phyloP scores from a whole-genome alignment of 2,797 vertebrate species.

The Poeciliopsis infans region DNA sequence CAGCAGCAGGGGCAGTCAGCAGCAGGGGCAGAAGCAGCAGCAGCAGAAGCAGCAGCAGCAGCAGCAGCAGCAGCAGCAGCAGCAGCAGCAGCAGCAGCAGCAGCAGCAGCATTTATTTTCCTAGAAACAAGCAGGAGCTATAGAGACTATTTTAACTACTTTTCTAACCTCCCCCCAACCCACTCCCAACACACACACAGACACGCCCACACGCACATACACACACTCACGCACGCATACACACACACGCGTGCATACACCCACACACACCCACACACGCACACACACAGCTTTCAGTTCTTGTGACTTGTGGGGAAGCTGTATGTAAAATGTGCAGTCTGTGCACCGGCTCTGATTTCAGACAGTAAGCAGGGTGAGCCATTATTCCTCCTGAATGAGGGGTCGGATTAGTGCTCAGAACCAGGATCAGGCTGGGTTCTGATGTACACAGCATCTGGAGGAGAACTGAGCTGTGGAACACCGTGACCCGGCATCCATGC shows the following conservation, averaged over 20 bases:
- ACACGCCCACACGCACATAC: too few species aligned
- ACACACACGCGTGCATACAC: slow-evolving; percentile 10
- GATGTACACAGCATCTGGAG: background rate
- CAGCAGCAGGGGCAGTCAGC: slow-evolving; percentile 42
- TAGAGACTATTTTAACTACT: slow-evolving; percentile 61
- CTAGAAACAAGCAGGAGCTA: slow-evolving; percentile 52
- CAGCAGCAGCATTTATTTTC: slow-evolving; percentile 54
- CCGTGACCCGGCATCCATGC: background rate
- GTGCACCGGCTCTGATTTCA: slow-evolving; percentile 12
- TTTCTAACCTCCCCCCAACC: slow-evolving; percentile 42
- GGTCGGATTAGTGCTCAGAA: slow-evolving; percentile 5
- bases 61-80: slow-evolving; percentile 36
- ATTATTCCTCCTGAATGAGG: slow-evolving; percentile 1
- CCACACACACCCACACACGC: slow-evolving; percentile 29
- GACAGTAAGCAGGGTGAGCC: slow-evolving; percentile 16
- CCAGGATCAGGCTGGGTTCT: slow-evolving; percentile 20
- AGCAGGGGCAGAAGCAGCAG: slow-evolving; percentile 43
- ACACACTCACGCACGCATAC: slow-evolving; percentile 27
- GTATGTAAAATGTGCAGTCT: background rate
- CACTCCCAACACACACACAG: too few species aligned
- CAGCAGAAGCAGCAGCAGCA: slow-evolving; percentile 22
- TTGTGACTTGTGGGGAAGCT: slow-evolving; percentile 24
- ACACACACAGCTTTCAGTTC: slow-evolving; percentile 34
- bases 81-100: slow-evolving; percentile 48
- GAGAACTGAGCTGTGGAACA: background rate